Base-by-base conservation (phyloP, 2,113 vertebrate genomes). In the Ceuthmochares aereus region DNA sequence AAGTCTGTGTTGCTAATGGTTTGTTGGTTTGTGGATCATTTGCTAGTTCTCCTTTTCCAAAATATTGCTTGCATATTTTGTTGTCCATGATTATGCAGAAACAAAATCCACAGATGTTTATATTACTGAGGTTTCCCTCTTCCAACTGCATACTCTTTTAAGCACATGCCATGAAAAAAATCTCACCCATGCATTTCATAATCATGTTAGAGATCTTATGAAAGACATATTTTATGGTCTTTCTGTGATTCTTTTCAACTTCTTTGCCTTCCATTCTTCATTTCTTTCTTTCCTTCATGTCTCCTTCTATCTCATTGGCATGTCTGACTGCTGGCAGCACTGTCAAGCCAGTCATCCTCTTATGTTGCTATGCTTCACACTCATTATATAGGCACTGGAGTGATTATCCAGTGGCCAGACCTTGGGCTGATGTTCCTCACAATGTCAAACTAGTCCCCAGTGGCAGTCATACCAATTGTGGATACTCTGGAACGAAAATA, bases 51-150 rank as follows among this genome's bases (percentile, higher is more conserved):
- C 49, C n/a, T 45, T 90, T 91, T 93, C 82, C 85, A 93, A 94
- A 96, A 88, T 95, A 95, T 67, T 84, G 37, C 87, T 91, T 76
- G 77, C 84, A 84, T 92, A 92, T 95, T 95, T 90, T 91, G 27
- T 69, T 89, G 80, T 89, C 66, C 86, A 73, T 84, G 89, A 84
- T 94, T 89, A 89, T 91, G 66, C 87, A 89, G 84, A 91, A 83
- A 92, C 52, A 92, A 94, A 94, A 40, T 79, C 93, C 87, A 92
- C 77, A 82, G 52, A 93, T 92, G 37, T 89, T 95, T 92, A 14
- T 93, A 52, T 78, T 93, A 70, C 84, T 55, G 77, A 95, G 80
- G 93, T 95, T 96, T 88, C 58, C 52, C 43, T 89, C n/a, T 92
- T 85, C 80, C 86, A 78, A 89, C 68, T 92, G 42, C 42, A 72